Conservation (phyloP, 1,140 invertebrate species). For the Lordiphosa collinella region DNA sequence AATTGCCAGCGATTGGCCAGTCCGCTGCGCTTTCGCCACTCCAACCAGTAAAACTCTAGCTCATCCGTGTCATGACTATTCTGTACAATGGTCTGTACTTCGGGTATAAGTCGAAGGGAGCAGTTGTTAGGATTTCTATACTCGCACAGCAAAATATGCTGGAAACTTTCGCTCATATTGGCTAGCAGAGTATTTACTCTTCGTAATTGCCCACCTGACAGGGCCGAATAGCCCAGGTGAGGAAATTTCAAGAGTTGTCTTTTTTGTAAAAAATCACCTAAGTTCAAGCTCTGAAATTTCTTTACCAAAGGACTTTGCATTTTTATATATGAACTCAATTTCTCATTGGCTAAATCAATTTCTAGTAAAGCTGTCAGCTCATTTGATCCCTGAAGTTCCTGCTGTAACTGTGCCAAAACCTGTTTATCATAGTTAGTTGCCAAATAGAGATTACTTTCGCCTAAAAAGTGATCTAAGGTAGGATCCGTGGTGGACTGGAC, state of each 20-base stretch:
- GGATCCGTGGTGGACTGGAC: conserved; percentile 6
- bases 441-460: conserved; percentile 47
- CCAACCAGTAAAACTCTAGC: conserved; percentile 73
- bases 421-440: conserved; percentile 55
- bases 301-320: conserved; percentile 11
- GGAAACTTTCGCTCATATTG: conserved; percentile 63
- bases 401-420: conserved; percentile 44
- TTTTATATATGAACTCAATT: conserved; percentile 42
- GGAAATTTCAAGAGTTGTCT: conserved; percentile 44
- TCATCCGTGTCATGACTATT: conserved; percentile 47
- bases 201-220: conserved; percentile 19
- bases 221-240: conserved; percentile 44
- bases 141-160: conserved; percentile 50
- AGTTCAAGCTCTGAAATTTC: conserved; percentile 45
- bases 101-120: conserved; percentile 53
- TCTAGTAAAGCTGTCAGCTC: conserved; percentile 45
- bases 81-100: conserved; percentile 56
- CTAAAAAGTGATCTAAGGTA: conserved; percentile 35
- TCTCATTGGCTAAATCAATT: conserved; percentile 48
- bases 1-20: conserved; percentile 41
- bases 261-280: conserved; percentile 31
- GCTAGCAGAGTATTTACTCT: conserved; percentile 38
- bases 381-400: conserved; percentile 51
- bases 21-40: conserved; percentile 59
- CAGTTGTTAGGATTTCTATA: conserved; percentile 54